A percentile compares a stretch with the other conserved stretches of the same genome.
These are phyloP conservation scores for Ruditapes philippinarum DNA, from an alignment of 1,140 invertebrate genomes.

Conservation along the genomic window DNA sequence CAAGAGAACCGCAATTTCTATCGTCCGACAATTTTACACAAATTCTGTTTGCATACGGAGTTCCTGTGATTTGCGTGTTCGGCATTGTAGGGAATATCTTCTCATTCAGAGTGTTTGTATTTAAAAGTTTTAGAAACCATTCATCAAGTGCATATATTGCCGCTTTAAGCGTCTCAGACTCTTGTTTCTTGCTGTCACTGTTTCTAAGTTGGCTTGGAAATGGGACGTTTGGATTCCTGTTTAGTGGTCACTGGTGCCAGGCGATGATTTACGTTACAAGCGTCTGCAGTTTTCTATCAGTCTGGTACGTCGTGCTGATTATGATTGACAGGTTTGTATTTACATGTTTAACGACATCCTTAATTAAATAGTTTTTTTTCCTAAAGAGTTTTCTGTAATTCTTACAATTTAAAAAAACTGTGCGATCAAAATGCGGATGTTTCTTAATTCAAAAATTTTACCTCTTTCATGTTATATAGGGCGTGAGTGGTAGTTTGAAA, in stretches of 20 bases:
- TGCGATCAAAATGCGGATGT: too few species aligned
- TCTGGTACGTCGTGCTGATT: constrained; percentile 85
- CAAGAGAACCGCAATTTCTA: not conserved
- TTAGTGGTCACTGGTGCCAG: not conserved
- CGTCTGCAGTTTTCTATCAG: constrained; percentile 84
- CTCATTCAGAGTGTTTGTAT: constrained; percentile 88
- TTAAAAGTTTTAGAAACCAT: constrained; percentile 88
- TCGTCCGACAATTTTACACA: constrained; percentile 12
- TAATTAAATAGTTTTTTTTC: too few species aligned
- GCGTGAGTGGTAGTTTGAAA: too few species aligned
- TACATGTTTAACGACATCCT: too few species aligned
- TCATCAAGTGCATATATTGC: constrained; percentile 89
- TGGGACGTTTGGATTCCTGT: constrained; percentile 76
- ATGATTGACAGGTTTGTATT: constrained; percentile 86
- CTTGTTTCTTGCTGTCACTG: constrained; percentile 87
- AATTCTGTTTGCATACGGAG: constrained; percentile 88
- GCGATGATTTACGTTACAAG: constrained; percentile 80
- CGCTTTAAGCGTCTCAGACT: constrained; percentile 88
- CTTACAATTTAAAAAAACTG: too few species aligned
- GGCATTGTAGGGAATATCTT: constrained; percentile 89
- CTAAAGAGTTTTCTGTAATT: too few species aligned
- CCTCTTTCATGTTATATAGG: too few species aligned
- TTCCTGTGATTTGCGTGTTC: constrained; percentile 87
- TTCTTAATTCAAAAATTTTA: too few species aligned
- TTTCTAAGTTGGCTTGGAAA: constrained; percentile 88